Evolutionary conservation across 2,888 invertebrate species (phyloP).

Genomic region (Callosobruchus maculatus): DNA sequence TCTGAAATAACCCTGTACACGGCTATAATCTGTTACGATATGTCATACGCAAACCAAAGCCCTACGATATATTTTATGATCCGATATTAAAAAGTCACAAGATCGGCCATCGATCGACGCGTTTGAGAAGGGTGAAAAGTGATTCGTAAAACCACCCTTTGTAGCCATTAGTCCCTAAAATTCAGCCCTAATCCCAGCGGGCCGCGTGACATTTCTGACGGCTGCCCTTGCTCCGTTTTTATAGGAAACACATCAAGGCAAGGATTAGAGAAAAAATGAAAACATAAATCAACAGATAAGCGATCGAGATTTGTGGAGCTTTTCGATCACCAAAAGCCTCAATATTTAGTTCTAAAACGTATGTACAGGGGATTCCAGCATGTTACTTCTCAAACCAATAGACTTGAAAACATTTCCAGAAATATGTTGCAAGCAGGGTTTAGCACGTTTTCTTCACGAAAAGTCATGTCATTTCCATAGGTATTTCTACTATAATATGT

Average conservation of each 20-base stretch:
- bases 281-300: not conserved
- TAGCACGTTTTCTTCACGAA: too few relatives aligned
- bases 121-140: slow-evolving; percentile 14
- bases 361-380: not conserved
- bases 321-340: not conserved
- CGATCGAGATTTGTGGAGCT: not conserved
- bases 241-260: not conserved
- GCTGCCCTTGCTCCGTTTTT: slow-evolving; percentile 6
- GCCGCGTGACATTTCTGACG: slow-evolving; percentile 15
- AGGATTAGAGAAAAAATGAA: not conserved
- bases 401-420: too few relatives aligned
- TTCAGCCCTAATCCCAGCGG: slow-evolving; percentile 18
- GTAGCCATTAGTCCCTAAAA: slow-evolving; percentile 22
- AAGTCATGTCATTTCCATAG: too few relatives aligned
- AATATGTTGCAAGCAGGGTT: too few relatives aligned
- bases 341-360: not conserved
- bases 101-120: not conserved
- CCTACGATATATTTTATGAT: not conserved
- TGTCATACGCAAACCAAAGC: not conserved
- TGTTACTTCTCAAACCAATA: not conserved
- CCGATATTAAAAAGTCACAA: not conserved
- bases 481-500: too few relatives aligned
- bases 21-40: too few relatives aligned
- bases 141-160: slow-evolving; percentile 19
- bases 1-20: too few relatives aligned